Base-by-base conservation (phyloP, 2,888 invertebrate genomes). In the Scaptomyza tumidula region DNA sequence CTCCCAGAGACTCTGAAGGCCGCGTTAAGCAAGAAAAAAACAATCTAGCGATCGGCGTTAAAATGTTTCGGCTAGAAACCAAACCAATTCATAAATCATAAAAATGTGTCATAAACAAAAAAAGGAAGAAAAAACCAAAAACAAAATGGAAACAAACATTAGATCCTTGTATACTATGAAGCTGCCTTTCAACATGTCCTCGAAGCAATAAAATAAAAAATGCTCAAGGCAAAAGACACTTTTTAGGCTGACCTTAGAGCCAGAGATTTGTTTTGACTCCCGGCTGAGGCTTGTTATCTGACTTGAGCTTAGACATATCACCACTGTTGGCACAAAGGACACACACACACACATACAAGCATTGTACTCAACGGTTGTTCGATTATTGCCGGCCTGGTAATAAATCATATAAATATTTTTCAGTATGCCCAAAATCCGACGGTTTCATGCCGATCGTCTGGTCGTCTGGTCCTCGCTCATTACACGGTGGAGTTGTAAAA, bases 81-180 rank as follows among this genome's bases (percentile, higher is more conserved):
- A 89, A 90, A 90, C 73, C 88, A 91, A 88, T 90, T 88, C 90
- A 91, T 91, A 90, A 91, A 90, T 91, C 91, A 90, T 90, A 90
- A 90, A 89, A 88, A 90, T 84, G 58, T 86, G 80, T 77, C 78
- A 84, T 84, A 80, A 81, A 84, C 86, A 84, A 87, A 35, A 35
- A 35, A 81, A 84, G 86, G 83, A 87, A 33, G n/a, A 31, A 31
- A 31, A 19, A 1, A 19, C 33, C 71, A 71, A 74, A 67, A 71
- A 68, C 73, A 73, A 81, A 75, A 83, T 78, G 79, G 66, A 62
- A 84, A 73, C 33, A 72, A 55, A 44, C 29, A 41, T 55, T 52
- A 45, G 45, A 27, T 61, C 24, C 19, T 41, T 50, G 53, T 33
- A 7, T 3, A 39, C 39, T 39, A 55, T 66, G 70, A 75, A 64